Evolutionary conservation across 2,888 invertebrate genomes (phyloP), one percentile per base, ranked within the genome.

Genomic region (Hemithea aestivaria): DNA sequence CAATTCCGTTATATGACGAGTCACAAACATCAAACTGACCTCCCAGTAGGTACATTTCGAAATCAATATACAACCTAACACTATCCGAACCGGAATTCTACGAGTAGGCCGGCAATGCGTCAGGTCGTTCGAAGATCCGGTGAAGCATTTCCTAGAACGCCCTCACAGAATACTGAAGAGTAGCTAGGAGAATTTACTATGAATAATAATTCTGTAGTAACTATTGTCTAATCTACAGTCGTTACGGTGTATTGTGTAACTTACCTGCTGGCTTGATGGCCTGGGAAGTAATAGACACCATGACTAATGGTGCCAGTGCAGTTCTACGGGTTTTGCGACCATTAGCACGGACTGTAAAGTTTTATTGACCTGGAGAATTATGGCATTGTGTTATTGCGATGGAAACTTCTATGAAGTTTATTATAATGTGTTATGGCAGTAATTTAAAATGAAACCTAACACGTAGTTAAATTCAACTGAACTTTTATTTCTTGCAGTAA

Each of bases 91-190:
- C 53, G 58, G 55, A 53, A 51, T 42, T 44, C 35, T 48, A 49
- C 44, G 48, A 48, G n/a, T n/a, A n/a, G 48, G 50, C 43, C 55
- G 53, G 33, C 37, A 45, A 61, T 54, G 59, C 55, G 57, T 53
- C 62, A 57, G 49, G 36, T 39, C 48, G 38, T 64, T 56, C 58
- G 40, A 46, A 47, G 58, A 61, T 53, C 51, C 47, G 53, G 50
- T 40, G 44, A 33, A 42, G 28, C 31, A 43, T 42, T 64, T 62
- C 66, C 46, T 41, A 50, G 53, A 50, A 55, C 45, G 20, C 38
- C 40, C 35, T 8, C 36, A n/a, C n/a, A n/a, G n/a, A n/a, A n/a
- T n/a, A n/a, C n/a, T n/a, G n/a, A n/a, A n/a, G n/a, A n/a, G n/a
- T n/a, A n/a, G n/a, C n/a, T n/a, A n/a, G n/a, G n/a, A n/a, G n/a